These are phyloP conservation scores for Cephalotes varians DNA, from an alignment of 2,888 invertebrate genomes.

Conservation along the genomic window DNA sequence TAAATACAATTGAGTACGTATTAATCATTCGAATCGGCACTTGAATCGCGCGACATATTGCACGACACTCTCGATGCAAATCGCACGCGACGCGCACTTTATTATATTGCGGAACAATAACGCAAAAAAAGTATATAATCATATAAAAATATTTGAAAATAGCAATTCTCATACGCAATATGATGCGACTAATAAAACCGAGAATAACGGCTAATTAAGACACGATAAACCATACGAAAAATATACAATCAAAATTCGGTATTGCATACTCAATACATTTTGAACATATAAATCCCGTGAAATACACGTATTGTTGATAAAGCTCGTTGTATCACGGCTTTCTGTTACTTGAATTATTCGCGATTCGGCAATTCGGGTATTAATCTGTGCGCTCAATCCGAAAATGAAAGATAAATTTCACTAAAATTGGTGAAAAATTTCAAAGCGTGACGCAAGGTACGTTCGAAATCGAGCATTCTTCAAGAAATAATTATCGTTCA, in stretches of 20 bases:
- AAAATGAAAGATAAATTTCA: conserved; percentile 1
- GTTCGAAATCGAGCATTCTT: neutral
- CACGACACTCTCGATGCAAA: neutral
- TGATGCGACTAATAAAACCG: neutral
- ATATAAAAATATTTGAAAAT: conserved; percentile 6
- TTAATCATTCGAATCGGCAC: neutral
- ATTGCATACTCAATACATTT: neutral
- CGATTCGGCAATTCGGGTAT: neutral
- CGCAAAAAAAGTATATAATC: neutral
- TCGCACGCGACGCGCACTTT: neutral
- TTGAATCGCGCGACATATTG: neutral
- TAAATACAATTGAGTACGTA: neutral
- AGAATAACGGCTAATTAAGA: conserved; percentile 13
- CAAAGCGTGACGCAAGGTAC: neutral
- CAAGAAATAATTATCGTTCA: neutral
- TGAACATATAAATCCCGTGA: neutral
- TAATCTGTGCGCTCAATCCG: neutral
- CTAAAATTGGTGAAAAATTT: neutral
- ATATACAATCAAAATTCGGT: neutral
- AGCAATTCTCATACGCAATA: neutral
- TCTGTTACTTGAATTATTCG: conserved; percentile 15
- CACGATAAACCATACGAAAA: neutral
- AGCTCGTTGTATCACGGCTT: neutral
- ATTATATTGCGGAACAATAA: neutral
- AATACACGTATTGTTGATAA: conserved; percentile 5